Evolutionary conservation across 2,113 vertebrate species (phyloP), one percentile per base, ranked within the genome.

Genomic region (Carettochelys insculpta): DNA sequence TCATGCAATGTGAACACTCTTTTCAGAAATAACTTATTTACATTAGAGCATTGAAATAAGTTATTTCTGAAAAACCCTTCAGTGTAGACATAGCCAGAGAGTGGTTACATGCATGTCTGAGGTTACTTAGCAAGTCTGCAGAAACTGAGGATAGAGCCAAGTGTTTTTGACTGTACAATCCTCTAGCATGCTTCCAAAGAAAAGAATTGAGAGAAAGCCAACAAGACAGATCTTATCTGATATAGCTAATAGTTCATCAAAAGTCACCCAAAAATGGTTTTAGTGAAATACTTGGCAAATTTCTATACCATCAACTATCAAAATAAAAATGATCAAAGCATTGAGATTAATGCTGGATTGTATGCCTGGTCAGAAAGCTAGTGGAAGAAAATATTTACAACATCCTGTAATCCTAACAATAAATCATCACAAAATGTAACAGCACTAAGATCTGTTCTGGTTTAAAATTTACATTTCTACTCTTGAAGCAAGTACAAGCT

Each of bases 341-440:
- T 8, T 24, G 41, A 53, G 17, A 92, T 45, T 84, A 84, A 48
- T 75, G 61, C 4, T 43, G 77, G 77, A 45, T 19, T 45, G 41
- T 43, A 75, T 52, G 86, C 88, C 27, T 84, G 29, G 14, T 75
- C 51, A 50, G 78, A 51, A 83, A 90, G 17, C 19, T 58, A 24
- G n/a, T 89, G 43, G 9, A n/a, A 88, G 81, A 65, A 94, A 92
- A 25, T 38, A 43, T 81, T n/a, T 95, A 92, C 20, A 95, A 81
- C 89, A 24, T 73, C 3, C 65, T 0, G 0, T 2, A 0, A 19
- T 76, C 86, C 22, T 89, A 52, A 13, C 45, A 77, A 14, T 43
- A 34, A 85, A 24, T 73, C 77, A 80, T 77, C n/a, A 71, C 77
- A 79, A 50, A 79, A 53, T 80, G 17, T 9, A 91, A 92, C 41